Evolutionary conservation across 2,888 invertebrate genomes (phyloP).

Genomic region (Pyrochroa serraticornis): DNA sequence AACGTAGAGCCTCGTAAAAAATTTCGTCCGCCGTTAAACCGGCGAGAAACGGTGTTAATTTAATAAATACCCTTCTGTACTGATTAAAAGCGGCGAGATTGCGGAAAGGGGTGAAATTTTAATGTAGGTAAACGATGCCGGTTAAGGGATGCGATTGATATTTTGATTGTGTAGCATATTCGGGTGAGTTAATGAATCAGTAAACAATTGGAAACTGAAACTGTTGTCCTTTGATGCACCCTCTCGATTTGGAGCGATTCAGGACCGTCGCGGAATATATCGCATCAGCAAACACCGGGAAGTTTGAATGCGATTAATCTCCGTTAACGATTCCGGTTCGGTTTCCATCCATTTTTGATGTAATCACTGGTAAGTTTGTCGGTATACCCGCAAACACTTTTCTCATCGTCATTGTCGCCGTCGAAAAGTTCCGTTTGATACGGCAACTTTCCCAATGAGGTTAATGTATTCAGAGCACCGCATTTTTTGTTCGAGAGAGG

Average conservation of each 20-base stretch:
- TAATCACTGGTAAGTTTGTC: neutral
- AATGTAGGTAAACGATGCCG: too few species aligned
- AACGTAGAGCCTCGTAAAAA: too few species aligned
- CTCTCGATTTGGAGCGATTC: neutral
- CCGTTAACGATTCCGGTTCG: neutral
- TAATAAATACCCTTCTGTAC: too few species aligned
- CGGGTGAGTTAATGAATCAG: slow-evolving; percentile 4
- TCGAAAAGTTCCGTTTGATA: too few species aligned
- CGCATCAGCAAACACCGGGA: too few species aligned
- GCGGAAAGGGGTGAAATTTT: too few species aligned
- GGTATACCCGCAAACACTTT: neutral
- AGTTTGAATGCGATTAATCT: neutral
- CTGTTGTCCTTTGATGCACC: slow-evolving; percentile 5
- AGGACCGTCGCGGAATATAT: neutral
- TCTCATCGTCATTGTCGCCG: slow-evolving; percentile 1
- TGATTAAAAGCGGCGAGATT: too few species aligned
- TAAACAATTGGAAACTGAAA: slow-evolving; percentile 1
- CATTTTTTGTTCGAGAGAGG: slow-evolving; percentile 2
- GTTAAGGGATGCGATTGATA: too few species aligned
- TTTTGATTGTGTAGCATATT: too few species aligned
- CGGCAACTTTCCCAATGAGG: slow-evolving; percentile 1
- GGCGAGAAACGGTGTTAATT: too few species aligned
- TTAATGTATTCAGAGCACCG: slow-evolving; percentile 3
- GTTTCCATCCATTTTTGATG: too few species aligned
- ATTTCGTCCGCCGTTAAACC: too few species aligned